These are phyloP conservation scores for Emys orbicularis DNA, from an alignment of 2,797 vertebrate species.

Conservation along the genomic window DNA sequence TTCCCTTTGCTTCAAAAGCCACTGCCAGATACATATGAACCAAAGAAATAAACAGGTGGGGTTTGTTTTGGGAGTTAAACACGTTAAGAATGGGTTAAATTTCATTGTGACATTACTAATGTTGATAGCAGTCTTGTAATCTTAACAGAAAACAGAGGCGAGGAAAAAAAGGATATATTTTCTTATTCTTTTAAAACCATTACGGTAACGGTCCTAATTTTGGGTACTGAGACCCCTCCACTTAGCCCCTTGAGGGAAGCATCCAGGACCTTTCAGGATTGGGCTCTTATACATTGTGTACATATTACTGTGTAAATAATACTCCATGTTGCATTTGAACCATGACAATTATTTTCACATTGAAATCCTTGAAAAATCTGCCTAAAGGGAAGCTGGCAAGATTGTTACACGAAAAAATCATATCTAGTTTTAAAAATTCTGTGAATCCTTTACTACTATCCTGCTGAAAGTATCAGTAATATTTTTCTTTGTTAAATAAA, in stretches of 20 bases:
- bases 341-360: conserved; percentile 21
- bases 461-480: background rate
- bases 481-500: background rate
- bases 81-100: background rate
- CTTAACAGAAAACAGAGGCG: conserved; percentile 31
- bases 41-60: conserved; percentile 10
- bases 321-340: background rate
- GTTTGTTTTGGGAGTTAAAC: conserved; percentile 12
- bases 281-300: background rate
- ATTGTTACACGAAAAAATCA: background rate
- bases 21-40: background rate
- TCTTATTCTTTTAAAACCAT: background rate
- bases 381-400: background rate
- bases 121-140: conserved; percentile 19
- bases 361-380: background rate
- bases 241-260: background rate
- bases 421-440: background rate
- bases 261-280: conserved; percentile 4
- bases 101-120: conserved; percentile 23
- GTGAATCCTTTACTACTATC: background rate
- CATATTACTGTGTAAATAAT: conserved; percentile 5
- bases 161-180: background rate
- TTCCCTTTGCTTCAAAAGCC: background rate
- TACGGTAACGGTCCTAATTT: background rate
- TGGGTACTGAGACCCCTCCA: background rate